Evolutionary conservation across 2,113 vertebrate genomes (phyloP), one percentile per base, ranked within the genome.

Genomic region (Zosterops japonicus): DNA sequence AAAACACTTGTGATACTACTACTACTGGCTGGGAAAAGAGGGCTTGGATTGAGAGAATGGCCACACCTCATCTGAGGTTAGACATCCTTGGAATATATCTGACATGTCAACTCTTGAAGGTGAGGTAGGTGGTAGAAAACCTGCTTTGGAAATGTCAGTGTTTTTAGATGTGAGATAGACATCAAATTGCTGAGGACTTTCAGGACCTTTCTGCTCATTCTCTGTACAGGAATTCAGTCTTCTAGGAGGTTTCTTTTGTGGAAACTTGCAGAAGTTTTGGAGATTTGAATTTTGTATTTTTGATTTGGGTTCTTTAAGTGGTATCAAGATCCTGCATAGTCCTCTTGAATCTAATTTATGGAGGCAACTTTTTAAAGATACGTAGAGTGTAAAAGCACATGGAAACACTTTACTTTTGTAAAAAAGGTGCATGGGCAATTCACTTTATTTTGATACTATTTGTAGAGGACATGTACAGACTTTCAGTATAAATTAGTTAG

Each of bases 71-170:
- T 21, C 12, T 55, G 47, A 81, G 49, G 7, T 56, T 70, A 55
- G 46, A 44, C 5, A 39, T 39, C n/a, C 19, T 78, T 0, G 0
- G 25, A 4, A 4, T 65, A 3, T 25, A 55, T 57, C 23, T 76
- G 41, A 61, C 5, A 20, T 0, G 0, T 63, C 17, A 64, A 41
- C 9, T 72, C 50, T 49, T 41, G 29, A 76, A 87, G 12, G 36
- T 31, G 67, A 82, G 39, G 44, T 25, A 41, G 56, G 23, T 57
- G 31, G 31, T 17, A 71, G 52, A 79, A 85, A 71, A 21, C 14
- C 15, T 61, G 55, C 5, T 72, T 15, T 68, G n/a, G 28, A 36
- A 71, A 71, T 0, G 0, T 52, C 31, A 49, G 22, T n/a, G 33
- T 8, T 25, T 59, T 93, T 59, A 70, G 64, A 33, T 53, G 42